phyloP scores from a whole-genome alignment of 2,113 vertebrate genomes.

The Aviceda subcristata region DNA sequence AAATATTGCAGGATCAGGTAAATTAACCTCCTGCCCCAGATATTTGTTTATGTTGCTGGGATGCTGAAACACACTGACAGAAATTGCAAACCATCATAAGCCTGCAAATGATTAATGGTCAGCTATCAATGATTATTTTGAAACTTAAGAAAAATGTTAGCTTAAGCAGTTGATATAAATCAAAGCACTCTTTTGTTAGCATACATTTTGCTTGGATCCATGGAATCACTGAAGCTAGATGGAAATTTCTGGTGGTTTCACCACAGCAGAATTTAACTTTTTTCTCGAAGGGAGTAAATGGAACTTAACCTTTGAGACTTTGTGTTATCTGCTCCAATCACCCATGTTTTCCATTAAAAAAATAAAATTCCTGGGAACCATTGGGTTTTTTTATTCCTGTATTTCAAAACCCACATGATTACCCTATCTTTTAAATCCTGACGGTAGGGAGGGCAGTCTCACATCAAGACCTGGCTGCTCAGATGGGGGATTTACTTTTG shows the following conservation, averaged over 20 bases:
- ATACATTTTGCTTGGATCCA: not conserved
- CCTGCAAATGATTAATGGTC: not conserved
- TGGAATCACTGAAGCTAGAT: not conserved
- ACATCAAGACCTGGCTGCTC: not conserved
- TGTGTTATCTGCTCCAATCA: not conserved
- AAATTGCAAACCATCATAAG: not conserved
- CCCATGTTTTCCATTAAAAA: not conserved
- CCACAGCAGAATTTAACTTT: not conserved
- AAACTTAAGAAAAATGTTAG: not conserved
- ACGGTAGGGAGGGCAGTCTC: not conserved
- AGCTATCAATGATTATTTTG: not conserved
- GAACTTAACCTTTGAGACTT: not conserved
- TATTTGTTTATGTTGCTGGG: not conserved
- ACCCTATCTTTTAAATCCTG: not conserved
- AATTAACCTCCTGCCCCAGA: not conserved
- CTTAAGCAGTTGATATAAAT: not conserved
- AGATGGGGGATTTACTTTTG: not conserved
- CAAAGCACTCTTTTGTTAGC: not conserved
- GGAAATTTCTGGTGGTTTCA: not conserved
- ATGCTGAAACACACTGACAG: not conserved
- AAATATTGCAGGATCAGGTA: not conserved
- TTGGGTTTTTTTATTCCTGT: accelerated
- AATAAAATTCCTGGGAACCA: not conserved
- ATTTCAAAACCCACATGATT: not conserved
- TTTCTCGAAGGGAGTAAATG: not conserved